Conservation (phyloP, 2,113 vertebrate genomes). For the Cyanoramphus novaezelandiae region DNA sequence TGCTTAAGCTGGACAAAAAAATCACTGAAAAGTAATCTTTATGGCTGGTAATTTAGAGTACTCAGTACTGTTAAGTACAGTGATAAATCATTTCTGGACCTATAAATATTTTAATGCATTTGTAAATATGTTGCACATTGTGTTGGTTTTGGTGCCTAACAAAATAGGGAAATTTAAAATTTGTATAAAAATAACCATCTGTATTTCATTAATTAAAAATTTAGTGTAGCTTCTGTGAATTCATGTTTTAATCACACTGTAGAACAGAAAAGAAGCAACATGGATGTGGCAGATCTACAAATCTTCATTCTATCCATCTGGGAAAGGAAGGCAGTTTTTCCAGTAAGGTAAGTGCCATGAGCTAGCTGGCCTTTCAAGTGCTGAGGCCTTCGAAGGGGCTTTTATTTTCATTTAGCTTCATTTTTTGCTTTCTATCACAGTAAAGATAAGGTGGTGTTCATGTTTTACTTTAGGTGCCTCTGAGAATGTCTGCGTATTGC, state of each 20-base stretch:
- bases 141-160: not conserved
- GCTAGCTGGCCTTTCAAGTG: not conserved
- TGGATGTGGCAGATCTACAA: not conserved
- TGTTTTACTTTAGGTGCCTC: not conserved
- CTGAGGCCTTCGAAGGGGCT: not conserved
- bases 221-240: not conserved
- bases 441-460: not conserved
- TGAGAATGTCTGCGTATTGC: not conserved
- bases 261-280: not conserved
- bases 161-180: not conserved
- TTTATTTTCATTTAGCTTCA: not conserved
- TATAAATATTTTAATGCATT: not conserved
- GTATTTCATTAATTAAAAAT: not conserved
- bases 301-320: not conserved
- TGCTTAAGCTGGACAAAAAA: not conserved
- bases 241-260: not conserved
- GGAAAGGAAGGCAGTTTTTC: not conserved
- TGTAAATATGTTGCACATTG: not conserved
- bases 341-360: not conserved
- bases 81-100: not conserved
- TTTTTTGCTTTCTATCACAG: not conserved
- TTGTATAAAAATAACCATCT: not conserved
- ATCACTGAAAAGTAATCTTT: not conserved
- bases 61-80: not conserved
- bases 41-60: not conserved